Conservation (phyloP, 2,797 vertebrate species). For the Gymnothorax javanicus region DNA sequence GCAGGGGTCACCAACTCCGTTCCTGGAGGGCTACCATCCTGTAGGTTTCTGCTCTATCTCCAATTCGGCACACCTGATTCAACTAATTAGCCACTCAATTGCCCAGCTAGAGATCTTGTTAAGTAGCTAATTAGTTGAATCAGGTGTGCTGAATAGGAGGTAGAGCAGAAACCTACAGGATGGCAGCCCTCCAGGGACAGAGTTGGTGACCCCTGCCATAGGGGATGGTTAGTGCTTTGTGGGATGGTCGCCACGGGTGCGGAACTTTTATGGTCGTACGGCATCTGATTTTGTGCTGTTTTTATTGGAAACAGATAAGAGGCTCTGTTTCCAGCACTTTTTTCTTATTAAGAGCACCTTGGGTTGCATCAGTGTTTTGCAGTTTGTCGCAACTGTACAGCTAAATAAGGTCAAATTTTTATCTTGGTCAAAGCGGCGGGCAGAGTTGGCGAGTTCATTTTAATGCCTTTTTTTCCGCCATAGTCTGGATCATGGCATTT, state of each 20-base stretch:
- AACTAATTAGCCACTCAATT: too few species aligned
- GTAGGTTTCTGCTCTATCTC: too few species aligned
- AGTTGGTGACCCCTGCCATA: too few species aligned
- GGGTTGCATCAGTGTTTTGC: background rate
- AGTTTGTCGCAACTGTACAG: background rate
- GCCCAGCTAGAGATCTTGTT: too few species aligned
- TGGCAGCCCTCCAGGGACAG: too few species aligned
- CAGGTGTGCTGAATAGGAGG: too few species aligned
- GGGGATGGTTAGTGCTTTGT: background rate
- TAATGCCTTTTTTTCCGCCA: background rate
- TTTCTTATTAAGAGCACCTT: background rate
- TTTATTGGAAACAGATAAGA: background rate
- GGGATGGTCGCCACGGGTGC: background rate
- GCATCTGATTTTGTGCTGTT: background rate
- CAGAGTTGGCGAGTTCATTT: background rate
- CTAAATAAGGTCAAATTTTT: constrained; percentile 6
- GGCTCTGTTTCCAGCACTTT: too few species aligned
- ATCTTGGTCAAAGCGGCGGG: background rate
- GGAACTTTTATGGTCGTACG: background rate
- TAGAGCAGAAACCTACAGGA: too few species aligned
- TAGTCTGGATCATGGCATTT: constrained; percentile 8
- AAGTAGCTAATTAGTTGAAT: too few species aligned
- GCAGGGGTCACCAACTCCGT: too few species aligned
- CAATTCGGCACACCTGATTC: too few species aligned
- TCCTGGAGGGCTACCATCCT: too few species aligned